Base-by-base conservation (phyloP, 2,888 invertebrate species). In the Zele albiditarsus region DNA sequence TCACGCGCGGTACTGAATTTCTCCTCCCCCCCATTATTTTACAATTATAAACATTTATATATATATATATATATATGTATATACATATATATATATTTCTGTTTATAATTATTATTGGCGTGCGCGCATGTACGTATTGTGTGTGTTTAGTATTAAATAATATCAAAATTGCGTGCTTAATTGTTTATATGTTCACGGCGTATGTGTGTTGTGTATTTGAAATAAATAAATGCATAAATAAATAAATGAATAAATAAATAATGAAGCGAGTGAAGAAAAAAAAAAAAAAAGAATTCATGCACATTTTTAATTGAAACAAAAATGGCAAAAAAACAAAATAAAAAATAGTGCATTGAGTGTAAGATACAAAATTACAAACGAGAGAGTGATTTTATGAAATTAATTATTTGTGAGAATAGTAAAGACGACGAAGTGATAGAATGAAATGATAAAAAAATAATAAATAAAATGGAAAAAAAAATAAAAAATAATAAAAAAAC, bases 1-100 rank as follows among this genome's bases (percentile, higher is more conserved):
- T 49, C 76, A 74, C 76, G 76, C 78, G 81, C 79, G 80, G 80
- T 81, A 76, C 76, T 71, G 77, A 77, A 78, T 75, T 73, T 79
- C 28, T 38, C 57, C 25, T 69, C 42, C 42, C 49, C 16, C 57
- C 38, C 65, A 42, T 66, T 38, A 66, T 20, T 53, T 20, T 53
- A 53, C n/a, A 20, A 53, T 53, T 8, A 25, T 42, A 69, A 63
- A 62, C 33, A 67, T 58, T 33, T 53, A 65, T 14, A 46, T n/a
- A 46, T 53, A 68, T 42, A 69, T 69, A 63, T 20, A 33, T 20
- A 62, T 6, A 63, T 69, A 63, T 70, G 57, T 42, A 42, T 42
- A 42, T 14, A 42, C 3, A 42, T 14, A 42, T 5, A 14, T 42
- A 42, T 42, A 42, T 42, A 42, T 46, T 46, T 3, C 3, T 46